phyloP scores from a whole-genome alignment of 64 coral and sea anemone genomes.

The Hydrozoanthus tunicans region DNA sequence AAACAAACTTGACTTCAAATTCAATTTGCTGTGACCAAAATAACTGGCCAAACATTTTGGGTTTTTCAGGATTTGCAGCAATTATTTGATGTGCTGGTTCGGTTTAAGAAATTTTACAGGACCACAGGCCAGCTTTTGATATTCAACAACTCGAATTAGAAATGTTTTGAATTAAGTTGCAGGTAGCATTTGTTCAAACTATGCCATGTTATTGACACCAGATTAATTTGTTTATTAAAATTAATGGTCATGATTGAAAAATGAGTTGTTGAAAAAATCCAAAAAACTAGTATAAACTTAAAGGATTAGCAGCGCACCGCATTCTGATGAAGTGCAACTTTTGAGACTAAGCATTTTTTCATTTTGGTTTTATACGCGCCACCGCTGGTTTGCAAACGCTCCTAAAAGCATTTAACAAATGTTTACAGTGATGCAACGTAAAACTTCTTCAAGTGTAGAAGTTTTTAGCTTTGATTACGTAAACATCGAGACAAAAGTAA shows the following conservation, averaged over 20 bases:
- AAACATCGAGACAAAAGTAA: not conserved
- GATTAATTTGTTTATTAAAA: slow-evolving; percentile 35
- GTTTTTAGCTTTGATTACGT: slow-evolving; percentile 19
- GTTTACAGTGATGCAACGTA: slow-evolving; percentile 50
- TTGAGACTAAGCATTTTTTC: not conserved
- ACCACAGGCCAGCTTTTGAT: not conserved
- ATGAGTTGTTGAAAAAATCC: not conserved
- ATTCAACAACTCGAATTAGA: not conserved
- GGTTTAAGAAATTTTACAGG: not conserved
- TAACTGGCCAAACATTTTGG: not conserved
- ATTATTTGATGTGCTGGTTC: not conserved
- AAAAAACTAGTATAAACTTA: not conserved
- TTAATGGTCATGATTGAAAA: slow-evolving; percentile 27
- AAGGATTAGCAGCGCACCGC: not conserved
- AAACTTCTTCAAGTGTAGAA: slow-evolving; percentile 19
- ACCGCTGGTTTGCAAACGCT: not conserved
- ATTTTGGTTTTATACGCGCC: not conserved
- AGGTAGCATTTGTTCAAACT: slow-evolving; percentile 19
- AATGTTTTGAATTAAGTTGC: not conserved
- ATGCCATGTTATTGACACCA: slow-evolving; percentile 20
- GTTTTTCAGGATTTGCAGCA: not conserved
- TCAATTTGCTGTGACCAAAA: not conserved
- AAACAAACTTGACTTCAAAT: not conserved
- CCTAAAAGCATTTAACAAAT: not conserved
- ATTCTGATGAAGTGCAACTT: not conserved